Conservation (phyloP, 1,140 invertebrate species). For the Trachymyrmex cornetzi region DNA sequence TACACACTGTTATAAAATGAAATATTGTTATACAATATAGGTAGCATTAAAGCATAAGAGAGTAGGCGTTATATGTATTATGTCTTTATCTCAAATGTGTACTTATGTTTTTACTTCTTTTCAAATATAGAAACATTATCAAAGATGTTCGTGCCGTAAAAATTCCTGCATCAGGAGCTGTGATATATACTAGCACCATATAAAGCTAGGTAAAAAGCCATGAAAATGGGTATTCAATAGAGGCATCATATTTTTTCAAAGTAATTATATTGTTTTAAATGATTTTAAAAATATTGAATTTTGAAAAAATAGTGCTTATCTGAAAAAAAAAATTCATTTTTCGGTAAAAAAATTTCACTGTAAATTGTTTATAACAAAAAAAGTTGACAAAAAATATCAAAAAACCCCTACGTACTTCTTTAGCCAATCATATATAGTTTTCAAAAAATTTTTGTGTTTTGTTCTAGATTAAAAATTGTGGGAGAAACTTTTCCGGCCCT, state of each 20-base stretch:
- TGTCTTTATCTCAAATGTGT: background rate
- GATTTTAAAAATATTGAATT: no score
- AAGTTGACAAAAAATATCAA: no score
- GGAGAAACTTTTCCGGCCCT: no score
- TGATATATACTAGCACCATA: background rate
- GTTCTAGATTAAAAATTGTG: no score
- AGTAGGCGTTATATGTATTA: background rate
- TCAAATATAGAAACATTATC: background rate
- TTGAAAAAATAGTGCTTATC: no score
- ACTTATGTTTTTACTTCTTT: background rate
- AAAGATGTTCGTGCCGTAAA: background rate
- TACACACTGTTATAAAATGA: background rate
- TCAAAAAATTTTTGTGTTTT: no score
- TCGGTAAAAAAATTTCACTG: no score
- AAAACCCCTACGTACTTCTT: no score
- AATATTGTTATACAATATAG: background rate
- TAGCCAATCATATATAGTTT: no score
- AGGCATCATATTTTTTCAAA: background rate
- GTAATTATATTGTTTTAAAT: background rate
- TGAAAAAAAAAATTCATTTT: no score
- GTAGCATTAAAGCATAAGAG: background rate
- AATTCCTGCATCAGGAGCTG: conserved; percentile 33
- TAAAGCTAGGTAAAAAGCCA: background rate
- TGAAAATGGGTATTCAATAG: conserved; percentile 5
- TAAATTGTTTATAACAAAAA: no score